phyloP scores from a whole-genome alignment of 2,113 vertebrate genomes.

The Neodon shergylaensis region DNA sequence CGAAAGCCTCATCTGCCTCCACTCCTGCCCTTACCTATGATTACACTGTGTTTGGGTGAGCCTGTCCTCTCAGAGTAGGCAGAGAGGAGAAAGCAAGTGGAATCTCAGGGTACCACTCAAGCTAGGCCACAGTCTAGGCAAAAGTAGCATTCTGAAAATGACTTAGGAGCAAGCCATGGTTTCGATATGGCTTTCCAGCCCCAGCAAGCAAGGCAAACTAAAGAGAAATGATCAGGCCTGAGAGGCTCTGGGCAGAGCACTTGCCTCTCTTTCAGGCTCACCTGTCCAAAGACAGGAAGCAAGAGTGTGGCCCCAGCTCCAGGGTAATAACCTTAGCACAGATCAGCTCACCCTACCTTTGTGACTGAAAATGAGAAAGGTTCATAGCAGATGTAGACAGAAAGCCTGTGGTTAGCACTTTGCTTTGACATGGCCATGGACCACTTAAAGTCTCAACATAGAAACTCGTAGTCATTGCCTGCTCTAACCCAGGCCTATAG shows the following conservation, averaged over 20 bases:
- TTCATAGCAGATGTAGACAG: not conserved
- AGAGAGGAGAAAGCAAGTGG: not conserved
- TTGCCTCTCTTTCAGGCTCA: not conserved
- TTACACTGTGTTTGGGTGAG: not conserved
- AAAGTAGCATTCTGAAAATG: not conserved
- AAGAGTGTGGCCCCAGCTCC: not conserved
- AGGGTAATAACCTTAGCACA: not conserved
- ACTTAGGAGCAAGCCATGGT: not conserved
- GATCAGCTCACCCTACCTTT: not conserved
- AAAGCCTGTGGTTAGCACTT: not conserved
- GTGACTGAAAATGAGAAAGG: not conserved
- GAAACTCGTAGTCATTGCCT: not conserved
- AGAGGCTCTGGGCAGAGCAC: not conserved
- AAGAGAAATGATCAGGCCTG: too few species aligned
- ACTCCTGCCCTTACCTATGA: not conserved
- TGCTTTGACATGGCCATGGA: not conserved
- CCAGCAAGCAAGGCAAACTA: not conserved
- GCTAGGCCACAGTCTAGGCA: not conserved
- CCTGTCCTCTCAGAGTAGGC: not conserved
- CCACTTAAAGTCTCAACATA: not conserved
- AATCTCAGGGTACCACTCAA: not conserved
- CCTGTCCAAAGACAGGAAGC: not conserved
- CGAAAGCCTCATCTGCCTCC: not conserved
- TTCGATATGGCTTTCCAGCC: not conserved
- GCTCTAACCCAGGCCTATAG: not conserved